These are phyloP conservation scores for Lasioglossum leucozonium DNA, from an alignment of 2,888 invertebrate species.

Conservation along the genomic window DNA sequence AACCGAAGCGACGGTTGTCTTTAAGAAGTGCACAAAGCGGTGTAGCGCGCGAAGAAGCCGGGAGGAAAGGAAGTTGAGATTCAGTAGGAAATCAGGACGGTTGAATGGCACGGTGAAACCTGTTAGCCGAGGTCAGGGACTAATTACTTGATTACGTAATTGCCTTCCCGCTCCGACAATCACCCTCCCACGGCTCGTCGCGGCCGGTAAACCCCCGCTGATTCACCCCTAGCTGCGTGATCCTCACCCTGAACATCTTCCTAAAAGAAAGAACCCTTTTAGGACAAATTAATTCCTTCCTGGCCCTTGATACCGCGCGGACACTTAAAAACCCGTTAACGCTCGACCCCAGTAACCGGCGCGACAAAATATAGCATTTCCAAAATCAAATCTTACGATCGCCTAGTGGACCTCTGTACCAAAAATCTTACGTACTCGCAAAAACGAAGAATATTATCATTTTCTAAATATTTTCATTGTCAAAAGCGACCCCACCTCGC, in stretches of 20 bases:
- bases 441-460: neutral
- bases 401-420: neutral
- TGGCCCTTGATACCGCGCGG: neutral
- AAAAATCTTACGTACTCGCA: neutral
- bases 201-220: constrained; percentile 75
- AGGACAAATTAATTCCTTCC: constrained; percentile 61
- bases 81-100: constrained; percentile 64
- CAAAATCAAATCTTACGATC: neutral
- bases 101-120: constrained; percentile 72
- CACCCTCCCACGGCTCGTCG: constrained; percentile 72
- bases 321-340: constrained; percentile 18
- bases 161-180: constrained; percentile 77
- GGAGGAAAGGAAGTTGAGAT: constrained; percentile 51
- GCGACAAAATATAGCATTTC: neutral
- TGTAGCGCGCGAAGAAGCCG: neutral
- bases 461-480: neutral
- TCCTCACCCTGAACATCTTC: constrained; percentile 68
- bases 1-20: neutral
- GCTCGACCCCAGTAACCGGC: too few species aligned
- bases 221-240: constrained; percentile 73
- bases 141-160: constrained; percentile 84
- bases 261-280: constrained; percentile 65
- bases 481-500: too few species aligned
- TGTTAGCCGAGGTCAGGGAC: constrained; percentile 82
- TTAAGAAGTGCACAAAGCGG: neutral